A percentile compares a stretch with the other conserved stretches of the same genome.
These are phyloP conservation scores for Heliconius ismenius DNA, from an alignment of 2,888 invertebrate genomes.

Conservation along the genomic window DNA sequence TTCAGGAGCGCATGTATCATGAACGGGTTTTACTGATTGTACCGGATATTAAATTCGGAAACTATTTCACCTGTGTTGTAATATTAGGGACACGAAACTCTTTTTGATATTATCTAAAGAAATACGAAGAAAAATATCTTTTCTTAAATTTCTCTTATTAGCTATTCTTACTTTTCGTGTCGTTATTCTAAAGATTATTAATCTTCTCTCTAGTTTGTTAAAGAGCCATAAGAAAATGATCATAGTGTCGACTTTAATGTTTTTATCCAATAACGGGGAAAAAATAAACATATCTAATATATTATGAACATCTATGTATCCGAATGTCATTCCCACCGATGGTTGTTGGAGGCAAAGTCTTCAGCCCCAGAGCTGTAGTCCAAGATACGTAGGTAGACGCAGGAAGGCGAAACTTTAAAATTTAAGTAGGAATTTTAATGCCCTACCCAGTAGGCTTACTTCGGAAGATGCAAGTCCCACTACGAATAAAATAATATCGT, in stretches of 20 bases:
- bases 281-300: neutral
- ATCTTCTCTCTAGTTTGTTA: neutral
- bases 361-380: too few species aligned
- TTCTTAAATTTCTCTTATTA: neutral
- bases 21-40: conserved; percentile 34
- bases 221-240: neutral
- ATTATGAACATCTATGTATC: neutral
- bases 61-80: conserved; percentile 29
- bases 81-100: conserved; percentile 10
- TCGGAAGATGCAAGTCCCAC: too few species aligned
- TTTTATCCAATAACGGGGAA: neutral
- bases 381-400: too few species aligned
- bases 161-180: neutral
- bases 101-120: conserved; percentile 2
- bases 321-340: too few species aligned
- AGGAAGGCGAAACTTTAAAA: too few species aligned
- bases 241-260: neutral
- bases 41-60: conserved; percentile 37
- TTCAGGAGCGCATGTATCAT: conserved; percentile 27
- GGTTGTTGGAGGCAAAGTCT: too few species aligned
- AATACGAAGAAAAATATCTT: neutral
- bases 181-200: neutral
- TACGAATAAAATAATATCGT: too few species aligned
- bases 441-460: too few species aligned
- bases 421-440: too few species aligned